Base-by-base conservation (phyloP, 2,888 invertebrate genomes). In the Trichopoda pennipes region DNA sequence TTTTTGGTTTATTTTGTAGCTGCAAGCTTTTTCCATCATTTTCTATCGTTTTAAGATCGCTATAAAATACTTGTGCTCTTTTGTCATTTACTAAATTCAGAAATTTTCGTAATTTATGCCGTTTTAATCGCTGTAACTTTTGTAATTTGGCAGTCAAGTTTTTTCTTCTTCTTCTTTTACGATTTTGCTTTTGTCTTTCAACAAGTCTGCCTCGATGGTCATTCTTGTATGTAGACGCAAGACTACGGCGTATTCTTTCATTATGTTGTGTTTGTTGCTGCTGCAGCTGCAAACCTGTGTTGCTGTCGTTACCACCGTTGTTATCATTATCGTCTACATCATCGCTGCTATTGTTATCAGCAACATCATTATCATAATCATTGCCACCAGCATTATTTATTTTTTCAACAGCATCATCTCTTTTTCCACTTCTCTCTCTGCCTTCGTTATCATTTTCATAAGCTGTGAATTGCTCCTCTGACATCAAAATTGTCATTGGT, bases 401-500 rank as follows among this genome's bases (percentile, higher is more conserved):
- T n/a, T 58, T 55, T 2, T 47, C 44, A n/a, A 8, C 42, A 56
- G 16, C n/a, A n/a, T 58, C 38, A 47, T 49, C 44, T 7, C n/a
- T 56, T 21, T 47, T 63, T 32, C 9, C 61, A 19, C 14, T 63
- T 51, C 21, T 53, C 2, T 23, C n/a, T n/a, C n/a, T 49, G 53
- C 58, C 76, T 49, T 72, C 70, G 10, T 81, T 78, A 2, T 70
- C 79, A 21, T 51, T 82, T 66, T 81, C 85, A 58, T 82, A 82
- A 81, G 55, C 80, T 64, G 84, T 80, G 28, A 83, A 75, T 49
- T 77, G 81, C 63, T 84, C 85, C 9, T 83, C 81, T 38, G 85
- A 83, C 64, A 86, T 83, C 42, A 88, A 81, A 88, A 89, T 88
- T 19, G 89, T 87, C 87, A 89, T 88, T 44, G 89, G 88, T 35